phyloP scores from a whole-genome alignment of 2,113 vertebrate species.

The Zeus faber region DNA sequence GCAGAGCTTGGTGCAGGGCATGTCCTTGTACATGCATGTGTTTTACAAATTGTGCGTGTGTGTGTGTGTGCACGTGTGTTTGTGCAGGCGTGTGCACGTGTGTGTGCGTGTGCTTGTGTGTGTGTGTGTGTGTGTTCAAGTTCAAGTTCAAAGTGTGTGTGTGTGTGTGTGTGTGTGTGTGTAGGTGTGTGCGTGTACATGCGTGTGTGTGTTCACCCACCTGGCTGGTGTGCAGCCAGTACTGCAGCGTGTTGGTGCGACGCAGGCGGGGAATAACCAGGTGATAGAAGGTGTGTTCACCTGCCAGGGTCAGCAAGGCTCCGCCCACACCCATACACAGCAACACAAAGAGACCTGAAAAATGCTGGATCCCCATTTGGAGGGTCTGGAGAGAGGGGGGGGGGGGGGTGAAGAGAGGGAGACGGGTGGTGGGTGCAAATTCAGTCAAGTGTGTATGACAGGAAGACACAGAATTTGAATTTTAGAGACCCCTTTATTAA shows the following conservation, averaged over 20 bases:
- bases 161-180: not conserved
- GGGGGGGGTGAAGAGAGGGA: not conserved
- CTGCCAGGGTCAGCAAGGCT: conserved; percentile 85
- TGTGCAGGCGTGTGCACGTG: not conserved
- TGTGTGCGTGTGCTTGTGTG: not conserved
- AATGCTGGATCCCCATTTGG: conserved; percentile 93
- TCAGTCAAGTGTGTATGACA: no score
- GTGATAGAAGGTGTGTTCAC: conserved; percentile 86
- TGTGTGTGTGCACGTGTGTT: not conserved
- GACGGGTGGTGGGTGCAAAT: no score
- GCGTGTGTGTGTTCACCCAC: conserved; percentile 55
- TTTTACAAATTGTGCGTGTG: not conserved
- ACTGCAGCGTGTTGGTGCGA: conserved; percentile 80
- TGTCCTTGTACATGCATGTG: conserved; percentile 4
- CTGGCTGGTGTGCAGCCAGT: conserved; percentile 96
- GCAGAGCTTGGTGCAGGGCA: not conserved
- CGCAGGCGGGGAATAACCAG: conserved; percentile 85
- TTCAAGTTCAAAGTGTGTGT: not conserved
- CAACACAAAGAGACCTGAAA: conserved; percentile 90
- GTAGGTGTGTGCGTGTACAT: not conserved
- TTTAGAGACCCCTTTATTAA: no score
- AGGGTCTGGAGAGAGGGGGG: conserved; percentile 75
- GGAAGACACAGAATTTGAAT: no score
- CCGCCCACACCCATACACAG: conserved; percentile 90
- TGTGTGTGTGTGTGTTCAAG: not conserved